A percentile compares a stretch with the other conserved stretches of the same genome.
phyloP scores from a whole-genome alignment of 2,888 invertebrate genomes.

The Syritta pipiens region DNA sequence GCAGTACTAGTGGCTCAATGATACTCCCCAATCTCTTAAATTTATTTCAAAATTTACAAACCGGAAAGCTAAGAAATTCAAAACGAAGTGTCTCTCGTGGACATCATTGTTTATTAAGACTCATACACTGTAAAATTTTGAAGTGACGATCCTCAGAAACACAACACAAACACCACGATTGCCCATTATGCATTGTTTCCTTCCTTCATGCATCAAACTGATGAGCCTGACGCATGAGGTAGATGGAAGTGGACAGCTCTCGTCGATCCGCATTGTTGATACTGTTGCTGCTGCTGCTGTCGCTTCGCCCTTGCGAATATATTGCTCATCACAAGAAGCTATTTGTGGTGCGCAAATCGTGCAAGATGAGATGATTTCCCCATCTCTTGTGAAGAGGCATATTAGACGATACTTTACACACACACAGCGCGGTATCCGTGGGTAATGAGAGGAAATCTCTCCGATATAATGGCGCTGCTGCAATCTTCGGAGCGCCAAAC shows the following conservation, averaged over 20 bases:
- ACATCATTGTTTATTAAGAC: too few relatives aligned
- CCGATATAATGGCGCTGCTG: conserved; percentile 62
- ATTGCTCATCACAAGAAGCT: conserved; percentile 69
- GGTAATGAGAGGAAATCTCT: conserved; percentile 66
- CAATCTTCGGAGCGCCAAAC: conserved; percentile 32
- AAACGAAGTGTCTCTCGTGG: too few relatives aligned
- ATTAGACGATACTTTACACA: conserved; percentile 60
- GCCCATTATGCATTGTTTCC: conserved; percentile 56
- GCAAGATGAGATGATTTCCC: conserved; percentile 64
- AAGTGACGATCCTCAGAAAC: conserved; percentile 33
- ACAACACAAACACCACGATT: conserved; percentile 32
- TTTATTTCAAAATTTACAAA: too few relatives aligned
- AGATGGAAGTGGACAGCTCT: conserved; percentile 64
- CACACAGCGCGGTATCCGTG: conserved; percentile 32
- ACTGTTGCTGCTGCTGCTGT: conserved; percentile 52
- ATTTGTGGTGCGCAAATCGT: conserved; percentile 68
- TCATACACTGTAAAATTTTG: conserved; percentile 40
- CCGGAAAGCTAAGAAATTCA: too few relatives aligned
- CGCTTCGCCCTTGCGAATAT: conserved; percentile 10
- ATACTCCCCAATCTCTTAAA: too few relatives aligned
- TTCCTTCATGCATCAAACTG: conserved; percentile 54
- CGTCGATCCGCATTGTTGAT: conserved; percentile 66
- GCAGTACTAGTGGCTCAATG: too few relatives aligned
- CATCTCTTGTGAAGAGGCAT: conserved; percentile 40
- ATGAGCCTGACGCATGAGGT: conserved; percentile 57